A percentile compares a stretch with the other conserved stretches of the same genome.
These are phyloP conservation scores for Neodiprion virginianus DNA, from an alignment of 1,140 invertebrate genomes.

Conservation along the genomic window DNA sequence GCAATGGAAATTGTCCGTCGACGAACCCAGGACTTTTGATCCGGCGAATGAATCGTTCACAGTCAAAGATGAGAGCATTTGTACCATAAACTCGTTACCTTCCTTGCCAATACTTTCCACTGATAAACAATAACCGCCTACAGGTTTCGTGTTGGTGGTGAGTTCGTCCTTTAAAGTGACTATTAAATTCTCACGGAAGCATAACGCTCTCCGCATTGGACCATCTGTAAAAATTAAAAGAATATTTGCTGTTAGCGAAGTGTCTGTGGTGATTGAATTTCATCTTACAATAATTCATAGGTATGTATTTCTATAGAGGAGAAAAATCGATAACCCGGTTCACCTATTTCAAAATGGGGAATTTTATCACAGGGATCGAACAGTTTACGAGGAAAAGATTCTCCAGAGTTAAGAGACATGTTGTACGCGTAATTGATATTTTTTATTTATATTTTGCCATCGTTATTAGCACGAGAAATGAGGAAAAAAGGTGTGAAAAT, in stretches of 20 bases:
- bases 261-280: too few relatives aligned
- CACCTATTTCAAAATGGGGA: conserved; percentile 1
- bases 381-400: not conserved
- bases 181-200: conserved; percentile 44
- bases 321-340: too few relatives aligned
- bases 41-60: conserved; percentile 39
- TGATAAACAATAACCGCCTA: conserved; percentile 42
- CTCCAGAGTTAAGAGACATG: too few relatives aligned
- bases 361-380: conserved; percentile 2
- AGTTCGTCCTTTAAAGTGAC: conserved; percentile 35
- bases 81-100: conserved; percentile 34
- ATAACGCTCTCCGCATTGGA: conserved; percentile 32
- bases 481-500: too few relatives aligned
- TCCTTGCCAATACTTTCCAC: conserved; percentile 35
- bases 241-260: too few relatives aligned
- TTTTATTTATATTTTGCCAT: too few relatives aligned
- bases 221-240: conserved; percentile 32
- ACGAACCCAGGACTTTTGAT: conserved; percentile 39
- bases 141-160: conserved; percentile 21
- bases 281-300: too few relatives aligned
- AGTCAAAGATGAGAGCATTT: conserved; percentile 40
- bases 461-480: too few relatives aligned
- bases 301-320: too few relatives aligned
- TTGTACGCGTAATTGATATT: too few relatives aligned
- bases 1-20: conserved; percentile 37